Percentiles rank a stretch among this genome's conserved stretches.
These are phyloP conservation scores for Heteromurus nitidus DNA, from an alignment of 2,888 invertebrate genomes.

Conservation along the genomic window DNA sequence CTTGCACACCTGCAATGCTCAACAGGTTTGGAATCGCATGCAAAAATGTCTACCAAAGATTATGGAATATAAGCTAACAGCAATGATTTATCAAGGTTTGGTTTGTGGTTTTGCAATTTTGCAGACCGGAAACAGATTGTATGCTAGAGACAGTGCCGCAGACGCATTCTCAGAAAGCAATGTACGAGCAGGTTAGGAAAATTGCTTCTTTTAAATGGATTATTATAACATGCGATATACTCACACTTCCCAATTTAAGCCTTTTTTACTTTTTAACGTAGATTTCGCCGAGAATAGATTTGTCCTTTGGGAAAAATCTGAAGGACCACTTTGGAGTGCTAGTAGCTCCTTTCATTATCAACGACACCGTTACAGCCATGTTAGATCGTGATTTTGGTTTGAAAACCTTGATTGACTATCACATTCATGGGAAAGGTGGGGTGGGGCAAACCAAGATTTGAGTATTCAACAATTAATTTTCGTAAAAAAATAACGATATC, in stretches of 20 bases:
- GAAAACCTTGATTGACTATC: conserved; percentile 59
- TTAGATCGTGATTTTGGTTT: conserved; percentile 66
- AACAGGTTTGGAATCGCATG: too few relatives aligned
- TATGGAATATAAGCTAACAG: too few relatives aligned
- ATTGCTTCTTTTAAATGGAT: too few relatives aligned
- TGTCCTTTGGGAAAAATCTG: conserved; percentile 70
- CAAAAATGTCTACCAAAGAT: too few relatives aligned
- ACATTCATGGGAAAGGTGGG: conserved; percentile 66
- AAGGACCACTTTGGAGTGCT: conserved; percentile 65
- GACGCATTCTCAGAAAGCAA: conserved; percentile 48
- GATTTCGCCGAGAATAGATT: conserved; percentile 66
- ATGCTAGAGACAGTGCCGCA: conserved; percentile 68
- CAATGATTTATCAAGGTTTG: neutral
- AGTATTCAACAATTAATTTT: neutral
- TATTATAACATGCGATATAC: too few relatives aligned
- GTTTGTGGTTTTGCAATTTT: conserved; percentile 74
- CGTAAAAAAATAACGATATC: neutral
- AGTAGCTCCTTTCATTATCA: conserved; percentile 48
- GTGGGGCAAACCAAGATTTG: too few relatives aligned
- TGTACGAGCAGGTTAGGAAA: conserved; percentile 40
- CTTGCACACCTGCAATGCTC: too few relatives aligned
- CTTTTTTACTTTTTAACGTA: conserved; percentile 28
- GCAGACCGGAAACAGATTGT: conserved; percentile 66
- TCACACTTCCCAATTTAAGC: too few relatives aligned
- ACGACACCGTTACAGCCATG: conserved; percentile 63